Conservation (phyloP, 2,797 vertebrate species). For the Morelia viridis region DNA sequence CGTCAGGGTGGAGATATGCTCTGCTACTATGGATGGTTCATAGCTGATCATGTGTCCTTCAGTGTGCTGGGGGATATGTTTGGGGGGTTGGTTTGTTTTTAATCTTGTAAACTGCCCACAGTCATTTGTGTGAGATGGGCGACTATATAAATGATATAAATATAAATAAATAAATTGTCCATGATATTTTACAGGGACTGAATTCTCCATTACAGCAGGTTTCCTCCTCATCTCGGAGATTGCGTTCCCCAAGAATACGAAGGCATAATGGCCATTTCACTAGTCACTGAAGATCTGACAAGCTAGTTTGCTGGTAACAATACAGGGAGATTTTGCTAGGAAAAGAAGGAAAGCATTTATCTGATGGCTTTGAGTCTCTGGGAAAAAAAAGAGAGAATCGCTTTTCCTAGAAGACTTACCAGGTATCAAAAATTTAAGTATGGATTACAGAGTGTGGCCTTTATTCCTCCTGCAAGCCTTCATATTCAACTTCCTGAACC, state of each 20-base stretch:
- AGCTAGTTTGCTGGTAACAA: not conserved
- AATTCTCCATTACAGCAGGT: not conserved
- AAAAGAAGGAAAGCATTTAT: not conserved
- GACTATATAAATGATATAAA: not conserved
- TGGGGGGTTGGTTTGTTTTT: not conserved
- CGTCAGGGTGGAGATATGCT: not conserved
- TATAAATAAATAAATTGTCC: not conserved
- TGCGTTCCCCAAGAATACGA: not conserved
- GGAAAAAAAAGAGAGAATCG: not conserved
- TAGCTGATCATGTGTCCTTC: not conserved
- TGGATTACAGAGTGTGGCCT: not conserved
- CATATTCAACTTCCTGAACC: not conserved
- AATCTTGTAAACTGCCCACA: not conserved
- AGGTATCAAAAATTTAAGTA: not conserved
- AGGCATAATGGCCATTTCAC: constrained; percentile 8
- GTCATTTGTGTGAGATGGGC: not conserved
- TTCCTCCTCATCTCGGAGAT: not conserved
- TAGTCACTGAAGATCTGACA: not conserved
- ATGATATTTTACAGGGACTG: not conserved
- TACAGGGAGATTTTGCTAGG: not conserved
- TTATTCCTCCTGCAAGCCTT: not conserved
- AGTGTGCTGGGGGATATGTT: not conserved
- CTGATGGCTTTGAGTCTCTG: not conserved
- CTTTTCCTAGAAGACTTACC: not conserved
- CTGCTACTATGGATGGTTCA: not conserved